Percentiles rank a stretch among this genome's conserved stretches.
Evolutionary conservation across 2,888 invertebrate species (phyloP).

Genomic region (Drosophila borborema): DNA sequence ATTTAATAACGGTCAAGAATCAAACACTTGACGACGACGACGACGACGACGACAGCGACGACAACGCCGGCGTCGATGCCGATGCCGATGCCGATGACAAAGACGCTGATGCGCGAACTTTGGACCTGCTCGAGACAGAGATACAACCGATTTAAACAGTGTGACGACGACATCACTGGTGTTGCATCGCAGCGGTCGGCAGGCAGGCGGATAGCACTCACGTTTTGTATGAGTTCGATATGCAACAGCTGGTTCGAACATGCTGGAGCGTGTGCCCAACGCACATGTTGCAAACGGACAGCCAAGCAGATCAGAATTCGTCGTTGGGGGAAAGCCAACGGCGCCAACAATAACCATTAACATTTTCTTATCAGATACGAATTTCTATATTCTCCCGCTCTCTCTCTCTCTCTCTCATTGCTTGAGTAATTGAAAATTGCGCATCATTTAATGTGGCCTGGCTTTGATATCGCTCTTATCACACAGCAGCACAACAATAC

Average conservation of each 20-base stretch:
- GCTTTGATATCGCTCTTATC: conserved; percentile 56
- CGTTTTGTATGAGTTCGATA: conserved; percentile 52
- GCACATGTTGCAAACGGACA: conserved; percentile 34
- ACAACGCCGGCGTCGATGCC: background rate
- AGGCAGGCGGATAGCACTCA: conserved; percentile 30
- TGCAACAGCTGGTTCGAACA: conserved; percentile 29
- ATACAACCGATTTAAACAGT: conserved; percentile 12
- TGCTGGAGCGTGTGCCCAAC: conserved; percentile 29
- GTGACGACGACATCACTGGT: conserved; percentile 28
- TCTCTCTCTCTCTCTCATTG: conserved; percentile 11
- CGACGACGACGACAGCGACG: background rate
- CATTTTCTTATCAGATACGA: conserved; percentile 36
- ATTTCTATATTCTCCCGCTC: conserved; percentile 17
- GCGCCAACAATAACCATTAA: background rate
- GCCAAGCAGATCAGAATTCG: conserved; percentile 18
- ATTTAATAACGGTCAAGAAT: conserved; percentile 42
- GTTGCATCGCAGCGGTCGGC: conserved; percentile 20
- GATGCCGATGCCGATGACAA: background rate
- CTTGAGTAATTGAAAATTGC: conserved; percentile 57
- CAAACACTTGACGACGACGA: conserved; percentile 33
- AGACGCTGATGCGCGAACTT: conserved; percentile 31
- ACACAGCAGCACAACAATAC: conserved; percentile 38
- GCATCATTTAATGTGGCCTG: conserved; percentile 54
- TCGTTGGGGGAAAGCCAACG: conserved; percentile 37
- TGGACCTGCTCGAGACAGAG: conserved; percentile 37